Conservation (phyloP, 2,797 vertebrate genomes). For the Poeciliopsis turneri region DNA sequence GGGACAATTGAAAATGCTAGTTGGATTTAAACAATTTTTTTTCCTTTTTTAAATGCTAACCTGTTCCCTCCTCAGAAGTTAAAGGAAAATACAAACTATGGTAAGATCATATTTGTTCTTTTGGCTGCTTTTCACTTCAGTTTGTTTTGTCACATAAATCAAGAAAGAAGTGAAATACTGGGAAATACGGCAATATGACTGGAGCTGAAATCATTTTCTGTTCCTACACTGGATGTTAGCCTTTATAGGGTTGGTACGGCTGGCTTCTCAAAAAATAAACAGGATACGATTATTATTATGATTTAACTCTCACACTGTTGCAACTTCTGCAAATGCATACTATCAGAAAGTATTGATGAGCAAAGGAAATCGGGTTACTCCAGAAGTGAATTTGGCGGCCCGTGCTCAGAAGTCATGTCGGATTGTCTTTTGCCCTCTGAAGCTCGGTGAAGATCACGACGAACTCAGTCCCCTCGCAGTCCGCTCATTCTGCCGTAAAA, state of each 20-base stretch:
- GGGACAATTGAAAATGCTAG: slow-evolving; percentile 70
- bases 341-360: neutral
- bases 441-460: slow-evolving; percentile 45
- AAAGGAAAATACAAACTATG: slow-evolving; percentile 64
- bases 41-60: slow-evolving; percentile 17
- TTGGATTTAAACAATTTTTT: slow-evolving; percentile 61
- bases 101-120: slow-evolving; percentile 74
- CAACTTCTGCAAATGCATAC: neutral
- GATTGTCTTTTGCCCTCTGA: slow-evolving; percentile 52
- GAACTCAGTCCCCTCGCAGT: slow-evolving; percentile 17
- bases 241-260: neutral
- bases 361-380: neutral
- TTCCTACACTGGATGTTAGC: neutral
- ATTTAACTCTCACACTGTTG: neutral
- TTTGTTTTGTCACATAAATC: slow-evolving; percentile 18
- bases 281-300: neutral
- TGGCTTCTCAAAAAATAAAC: neutral
- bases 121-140: slow-evolving; percentile 9
- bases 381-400: slow-evolving; percentile 3
- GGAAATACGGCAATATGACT: neutral
- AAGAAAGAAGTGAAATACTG: neutral
- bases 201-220: neutral
- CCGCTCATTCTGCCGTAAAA: slow-evolving; percentile 2
- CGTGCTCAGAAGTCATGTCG: slow-evolving; percentile 19
- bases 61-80: slow-evolving; percentile 30